These are phyloP conservation scores for Diachasma alloeum DNA, from an alignment of 1,140 invertebrate genomes.

Conservation along the genomic window DNA sequence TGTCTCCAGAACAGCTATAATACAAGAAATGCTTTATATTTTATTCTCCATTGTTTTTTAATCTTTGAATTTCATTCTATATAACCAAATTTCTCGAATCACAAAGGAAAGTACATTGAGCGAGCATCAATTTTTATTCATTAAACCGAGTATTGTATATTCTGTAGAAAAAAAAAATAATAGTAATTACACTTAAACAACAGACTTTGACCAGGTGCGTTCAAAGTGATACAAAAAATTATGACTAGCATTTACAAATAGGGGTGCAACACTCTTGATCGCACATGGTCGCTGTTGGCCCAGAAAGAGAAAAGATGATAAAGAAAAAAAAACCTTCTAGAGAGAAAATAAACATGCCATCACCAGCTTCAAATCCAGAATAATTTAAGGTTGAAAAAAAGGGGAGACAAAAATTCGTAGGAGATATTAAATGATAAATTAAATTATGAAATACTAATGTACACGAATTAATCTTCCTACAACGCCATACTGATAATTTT, in stretches of 20 bases:
- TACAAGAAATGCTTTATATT: not conserved
- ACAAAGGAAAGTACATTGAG: not conserved
- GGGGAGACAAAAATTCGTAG: not conserved
- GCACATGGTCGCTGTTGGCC: not conserved
- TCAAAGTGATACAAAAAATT: slow-evolving; percentile 34
- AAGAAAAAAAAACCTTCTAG: not conserved
- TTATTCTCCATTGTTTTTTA: not conserved
- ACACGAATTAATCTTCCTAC: not conserved
- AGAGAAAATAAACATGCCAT: slow-evolving; percentile 13
- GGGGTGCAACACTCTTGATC: slow-evolving; percentile 15
- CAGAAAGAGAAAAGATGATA: not conserved
- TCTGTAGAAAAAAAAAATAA: slow-evolving; percentile 4
- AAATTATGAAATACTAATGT: slow-evolving; percentile 18
- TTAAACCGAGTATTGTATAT: not conserved
- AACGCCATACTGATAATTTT: slow-evolving; percentile 18
- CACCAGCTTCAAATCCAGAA: slow-evolving; percentile 22
- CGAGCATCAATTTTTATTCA: not conserved
- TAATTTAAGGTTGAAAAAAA: slow-evolving; percentile 18
- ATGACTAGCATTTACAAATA: slow-evolving; percentile 55
- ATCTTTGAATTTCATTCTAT: not conserved
- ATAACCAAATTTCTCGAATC: not conserved
- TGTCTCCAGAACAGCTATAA: not conserved
- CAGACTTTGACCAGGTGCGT: not conserved
- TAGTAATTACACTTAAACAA: not conserved
- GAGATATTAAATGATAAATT: slow-evolving; percentile 19